Evolutionary conservation across 2,113 vertebrate genomes (phyloP), one percentile per base, ranked within the genome.

Genomic region (Prionailurus viverrinus): DNA sequence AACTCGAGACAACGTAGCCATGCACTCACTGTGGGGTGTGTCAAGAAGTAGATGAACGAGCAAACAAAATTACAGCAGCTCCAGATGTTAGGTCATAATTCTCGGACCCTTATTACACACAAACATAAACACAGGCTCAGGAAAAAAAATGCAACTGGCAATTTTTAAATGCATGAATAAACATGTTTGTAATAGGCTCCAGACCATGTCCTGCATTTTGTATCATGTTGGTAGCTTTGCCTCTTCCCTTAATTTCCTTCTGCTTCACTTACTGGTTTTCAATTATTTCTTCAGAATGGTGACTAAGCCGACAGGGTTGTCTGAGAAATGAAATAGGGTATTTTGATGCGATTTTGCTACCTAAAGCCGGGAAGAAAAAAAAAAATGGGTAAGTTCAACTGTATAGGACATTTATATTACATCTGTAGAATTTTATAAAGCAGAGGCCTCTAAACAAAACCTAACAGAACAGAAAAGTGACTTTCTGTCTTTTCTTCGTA

Each of bases 81-180:
- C 78, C 7, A 88, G 65, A 58, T 61, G 41, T 95, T 53, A 79
- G 55, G n/a, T 23, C 66, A 45, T 86, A 65, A 96, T 68, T 97
- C 91, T 82, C 11, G 41, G 48, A 82, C 58, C 27, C 18, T 84
- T 74, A 73, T 79, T 74, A 92, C 45, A 53, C 45, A 91, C 58
- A 91, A 87, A 95, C 63, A 58, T 94, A 92, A 88, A 95, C 53
- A 85, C 2, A 41, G 29, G 45, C 69, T 97, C 69, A 78, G 80
- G 65, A 80, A 92, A 91, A 68, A 68, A 81, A 80, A 39, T 36
- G 14, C 69, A 86, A 92, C 63, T 31, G n/a, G 29, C 33, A 83
- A 78, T 76, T 63, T 92, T 95, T 89, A 29, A 96, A 87, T 33
- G 15, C 39, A 45, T 93, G 91, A 89, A 87, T 92, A 89, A 96